A percentile compares a stretch with the other conserved stretches of the same genome.
phyloP scores from a whole-genome alignment of 2,888 invertebrate species.

The Caprella mutica region DNA sequence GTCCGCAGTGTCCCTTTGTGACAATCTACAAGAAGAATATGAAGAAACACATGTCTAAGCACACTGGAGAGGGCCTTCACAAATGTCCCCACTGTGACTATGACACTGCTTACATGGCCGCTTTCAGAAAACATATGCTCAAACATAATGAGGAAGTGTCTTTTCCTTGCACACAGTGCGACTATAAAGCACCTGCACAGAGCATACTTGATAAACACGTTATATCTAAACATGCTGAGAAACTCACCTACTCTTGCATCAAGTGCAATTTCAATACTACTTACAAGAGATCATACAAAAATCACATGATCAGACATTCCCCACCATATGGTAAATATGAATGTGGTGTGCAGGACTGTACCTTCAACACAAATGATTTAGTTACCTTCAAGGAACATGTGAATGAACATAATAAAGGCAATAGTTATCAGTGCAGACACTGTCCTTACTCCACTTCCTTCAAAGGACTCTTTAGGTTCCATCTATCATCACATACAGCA shows the following conservation, averaged over 20 bases:
- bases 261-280: neutral
- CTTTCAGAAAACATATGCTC: slow-evolving; percentile 5
- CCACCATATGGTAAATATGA: neutral
- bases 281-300: neutral
- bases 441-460: neutral
- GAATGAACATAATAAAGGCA: neutral
- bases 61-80: slow-evolving; percentile 10
- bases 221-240: slow-evolving; percentile 1
- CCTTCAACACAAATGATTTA: neutral
- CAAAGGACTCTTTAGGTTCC: neutral
- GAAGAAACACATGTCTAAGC: slow-evolving; percentile 16
- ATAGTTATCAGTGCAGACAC: neutral
- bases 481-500: neutral
- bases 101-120: slow-evolving; percentile 4
- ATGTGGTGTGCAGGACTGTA: neutral
- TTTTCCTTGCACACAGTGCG: neutral
- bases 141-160: slow-evolving; percentile 1
- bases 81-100: slow-evolving; percentile 12
- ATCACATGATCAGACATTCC: neutral
- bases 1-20: slow-evolving; percentile 8
- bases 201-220: neutral
- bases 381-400: neutral
- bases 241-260: neutral
- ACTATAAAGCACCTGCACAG: neutral
- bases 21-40: slow-evolving; percentile 13